Base-by-base conservation (phyloP, 1,140 invertebrate genomes). In the Zaprionus vittiger region DNA sequence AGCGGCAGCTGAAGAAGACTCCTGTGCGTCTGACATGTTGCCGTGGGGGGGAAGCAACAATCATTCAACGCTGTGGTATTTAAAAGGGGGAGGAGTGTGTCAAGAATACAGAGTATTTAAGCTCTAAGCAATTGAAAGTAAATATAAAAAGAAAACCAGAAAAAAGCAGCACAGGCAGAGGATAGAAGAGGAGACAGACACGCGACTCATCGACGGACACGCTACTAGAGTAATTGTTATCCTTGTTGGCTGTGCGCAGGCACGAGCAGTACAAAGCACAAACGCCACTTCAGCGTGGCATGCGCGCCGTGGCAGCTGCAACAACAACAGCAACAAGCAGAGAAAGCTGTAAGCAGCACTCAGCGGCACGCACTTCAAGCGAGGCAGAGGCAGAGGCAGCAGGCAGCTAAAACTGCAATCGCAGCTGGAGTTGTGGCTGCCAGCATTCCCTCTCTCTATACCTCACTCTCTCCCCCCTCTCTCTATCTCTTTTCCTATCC, bases 141-240 rank as follows among this genome's bases (percentile, higher is more conserved):
- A 79, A 63, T 47, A 70, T 61, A 70, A 60, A 52, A 63, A 67
- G n/a, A n/a, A n/a, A n/a, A n/a, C n/a, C n/a, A 62, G 57, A 26
- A 2, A 15, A 31, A 44, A 20, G 12, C 37, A 38, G 14, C 37
- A 15, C 15, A 22, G 28, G 28, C 28, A 28, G 28, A 31, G 28
- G 28, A 31, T 31, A 7, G 28, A 57, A 56, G 55, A 26, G 52
- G 4, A 57, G 55, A 64, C n/a, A 14, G 66, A 22, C 47, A 73
- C 55, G 66, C 34, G 44, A 55, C 64, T n/a, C 55, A 34, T 66
- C 83, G 74, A 82, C 56, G 79, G 75, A 90, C 81, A 79, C 55
- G 85, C 75, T 73, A 70, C 84, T 84, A 77, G 70, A 90, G 81
- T 89, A 89, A 89, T 89, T 89, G 84, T 89, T 89, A 89, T 89